Conservation (phyloP, 1,140 invertebrate species). For the Phymorhynchus buccinoides region DNA sequence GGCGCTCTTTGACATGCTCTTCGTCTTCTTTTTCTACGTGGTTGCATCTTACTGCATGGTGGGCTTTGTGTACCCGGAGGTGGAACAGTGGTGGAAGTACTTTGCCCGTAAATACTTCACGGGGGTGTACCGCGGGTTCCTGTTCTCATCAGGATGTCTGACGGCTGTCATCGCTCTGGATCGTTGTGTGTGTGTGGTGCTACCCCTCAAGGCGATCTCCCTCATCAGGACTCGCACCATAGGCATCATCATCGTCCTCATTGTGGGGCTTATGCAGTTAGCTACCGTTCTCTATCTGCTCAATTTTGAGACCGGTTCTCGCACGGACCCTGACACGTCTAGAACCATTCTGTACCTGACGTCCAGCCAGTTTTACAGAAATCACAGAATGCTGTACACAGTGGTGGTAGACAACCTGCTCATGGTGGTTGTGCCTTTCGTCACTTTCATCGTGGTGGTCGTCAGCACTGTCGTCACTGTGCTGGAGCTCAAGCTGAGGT, state of each 20-base stretch:
- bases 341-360: not conserved
- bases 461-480: constrained; percentile 22
- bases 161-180: constrained; percentile 21
- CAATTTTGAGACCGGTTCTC: not conserved
- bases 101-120: constrained; percentile 14
- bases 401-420: not conserved
- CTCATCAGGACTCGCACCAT: constrained; percentile 5
- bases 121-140: not conserved
- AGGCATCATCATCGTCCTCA: not conserved
- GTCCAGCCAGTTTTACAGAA: not conserved
- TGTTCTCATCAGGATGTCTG: constrained; percentile 12
- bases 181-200: constrained; percentile 16
- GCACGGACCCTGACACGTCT: not conserved
- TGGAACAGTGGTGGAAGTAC: constrained; percentile 25
- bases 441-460: not conserved
- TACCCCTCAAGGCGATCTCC: not conserved
- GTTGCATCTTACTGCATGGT: too few relatives aligned
- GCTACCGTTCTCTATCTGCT: not conserved
- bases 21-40: too few relatives aligned
- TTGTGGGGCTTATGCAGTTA: not conserved
- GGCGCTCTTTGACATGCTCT: too few relatives aligned
- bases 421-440: not conserved
- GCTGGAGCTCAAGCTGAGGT: not conserved
- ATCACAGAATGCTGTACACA: not conserved
- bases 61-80: not conserved